phyloP scores from a whole-genome alignment of 2,888 invertebrate species.

The Drosophila sordidapex region DNA sequence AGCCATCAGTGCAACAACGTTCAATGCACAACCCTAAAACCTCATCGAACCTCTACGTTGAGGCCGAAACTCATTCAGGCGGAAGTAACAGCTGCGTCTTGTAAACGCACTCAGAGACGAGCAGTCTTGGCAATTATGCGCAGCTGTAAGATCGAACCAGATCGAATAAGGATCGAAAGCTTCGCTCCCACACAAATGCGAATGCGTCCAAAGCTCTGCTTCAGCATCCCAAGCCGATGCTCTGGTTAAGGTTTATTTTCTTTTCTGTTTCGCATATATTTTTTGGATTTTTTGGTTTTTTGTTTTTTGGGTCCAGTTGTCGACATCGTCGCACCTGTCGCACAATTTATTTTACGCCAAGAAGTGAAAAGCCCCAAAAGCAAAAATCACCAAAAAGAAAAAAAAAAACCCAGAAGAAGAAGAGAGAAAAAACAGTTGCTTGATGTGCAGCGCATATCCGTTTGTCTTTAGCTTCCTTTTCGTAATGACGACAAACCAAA shows the following conservation, averaged over 20 bases:
- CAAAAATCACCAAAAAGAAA: conserved; percentile 47
- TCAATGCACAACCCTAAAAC: conserved; percentile 9
- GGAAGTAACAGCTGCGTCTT: conserved; percentile 76
- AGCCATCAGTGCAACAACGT: conserved; percentile 29
- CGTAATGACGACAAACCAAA: conserved; percentile 71
- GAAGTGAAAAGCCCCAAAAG: conserved; percentile 70
- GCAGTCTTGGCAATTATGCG: conserved; percentile 65
- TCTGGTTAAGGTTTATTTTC: conserved; percentile 31
- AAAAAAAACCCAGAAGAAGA: conserved; percentile 13
- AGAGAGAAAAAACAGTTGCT: conserved; percentile 69
- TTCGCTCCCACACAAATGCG: conserved; percentile 73
- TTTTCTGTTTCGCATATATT: conserved; percentile 9
- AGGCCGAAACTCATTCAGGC: conserved; percentile 49
- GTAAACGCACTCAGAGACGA: conserved; percentile 53
- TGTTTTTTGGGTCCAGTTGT: conserved; percentile 55
- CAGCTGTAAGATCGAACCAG: conserved; percentile 69
- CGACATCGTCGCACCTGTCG: conserved; percentile 76
- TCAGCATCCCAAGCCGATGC: conserved; percentile 24
- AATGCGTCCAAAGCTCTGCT: conserved; percentile 42
- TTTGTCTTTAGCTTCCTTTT: conserved; percentile 78
- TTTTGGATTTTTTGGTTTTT: background rate
- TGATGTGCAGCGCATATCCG: conserved; percentile 77
- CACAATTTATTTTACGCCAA: conserved; percentile 78
- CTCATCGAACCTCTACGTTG: conserved; percentile 1
- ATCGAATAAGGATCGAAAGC: conserved; percentile 64